Evolutionary conservation across 2,113 vertebrate genomes (phyloP).

Genomic region (Prolemur simus): DNA sequence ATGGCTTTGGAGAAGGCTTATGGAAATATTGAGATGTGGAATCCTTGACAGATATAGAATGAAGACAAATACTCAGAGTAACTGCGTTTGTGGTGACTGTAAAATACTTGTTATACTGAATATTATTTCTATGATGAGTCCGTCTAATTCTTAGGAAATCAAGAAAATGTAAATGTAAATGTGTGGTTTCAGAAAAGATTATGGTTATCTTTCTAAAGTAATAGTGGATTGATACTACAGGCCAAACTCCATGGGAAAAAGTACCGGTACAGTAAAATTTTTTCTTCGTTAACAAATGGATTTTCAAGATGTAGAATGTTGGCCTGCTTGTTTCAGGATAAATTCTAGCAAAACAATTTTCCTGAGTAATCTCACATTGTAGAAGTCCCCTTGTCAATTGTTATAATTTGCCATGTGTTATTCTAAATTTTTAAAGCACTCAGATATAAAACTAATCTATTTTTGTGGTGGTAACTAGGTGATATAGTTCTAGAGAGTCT

Average conservation of each 20-base stretch:
- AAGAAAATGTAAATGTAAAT: not conserved
- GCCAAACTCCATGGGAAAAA: not conserved
- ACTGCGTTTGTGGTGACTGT: not conserved
- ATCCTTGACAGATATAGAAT: slow-evolving; percentile 6
- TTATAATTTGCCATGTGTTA: slow-evolving; percentile 9
- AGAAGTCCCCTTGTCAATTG: not conserved
- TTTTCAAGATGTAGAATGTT: not conserved
- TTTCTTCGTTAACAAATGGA: not conserved
- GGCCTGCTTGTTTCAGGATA: not conserved
- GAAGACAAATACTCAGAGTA: slow-evolving; percentile 40
- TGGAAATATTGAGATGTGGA: slow-evolving; percentile 16
- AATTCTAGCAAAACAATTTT: slow-evolving; percentile 31
- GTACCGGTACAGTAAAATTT: not conserved
- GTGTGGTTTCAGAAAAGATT: not conserved
- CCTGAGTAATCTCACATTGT: not conserved
- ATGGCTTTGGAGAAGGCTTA: slow-evolving; percentile 56
- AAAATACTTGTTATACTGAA: slow-evolving; percentile 1
- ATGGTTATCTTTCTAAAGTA: not conserved
- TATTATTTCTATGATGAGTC: not conserved
- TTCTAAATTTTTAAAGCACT: not conserved
- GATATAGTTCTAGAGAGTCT: not conserved
- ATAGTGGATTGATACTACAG: not conserved
- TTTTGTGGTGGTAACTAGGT: not conserved
- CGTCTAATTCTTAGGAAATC: not conserved
- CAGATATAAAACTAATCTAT: not conserved